These are phyloP conservation scores for Artibeus lituratus DNA, from an alignment of 2,797 vertebrate species.

Conservation along the genomic window DNA sequence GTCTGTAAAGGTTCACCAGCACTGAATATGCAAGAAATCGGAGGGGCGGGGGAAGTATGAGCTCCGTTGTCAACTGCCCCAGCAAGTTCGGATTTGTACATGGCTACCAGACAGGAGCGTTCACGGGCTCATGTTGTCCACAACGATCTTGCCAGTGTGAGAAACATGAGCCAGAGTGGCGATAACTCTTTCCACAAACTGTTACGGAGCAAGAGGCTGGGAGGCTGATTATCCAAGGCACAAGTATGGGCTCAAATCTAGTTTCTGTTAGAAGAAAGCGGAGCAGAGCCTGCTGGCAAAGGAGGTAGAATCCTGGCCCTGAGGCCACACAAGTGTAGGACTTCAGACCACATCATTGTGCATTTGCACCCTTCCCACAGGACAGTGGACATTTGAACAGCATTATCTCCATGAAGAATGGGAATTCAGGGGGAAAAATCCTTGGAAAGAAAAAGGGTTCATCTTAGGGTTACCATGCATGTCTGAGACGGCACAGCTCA, in stretches of 20 bases:
- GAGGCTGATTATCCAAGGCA: background rate
- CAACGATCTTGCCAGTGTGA: background rate
- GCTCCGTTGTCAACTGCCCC: no score
- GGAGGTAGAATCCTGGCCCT: background rate
- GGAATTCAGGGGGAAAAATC: background rate
- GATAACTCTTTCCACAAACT: background rate
- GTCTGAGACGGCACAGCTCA: background rate
- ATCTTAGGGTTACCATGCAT: background rate
- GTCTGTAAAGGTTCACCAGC: background rate
- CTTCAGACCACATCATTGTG: background rate
- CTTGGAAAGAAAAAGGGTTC: background rate
- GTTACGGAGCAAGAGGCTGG: background rate
- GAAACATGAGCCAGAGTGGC: background rate
- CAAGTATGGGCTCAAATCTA: background rate
- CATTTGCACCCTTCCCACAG: background rate
- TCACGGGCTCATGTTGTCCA: background rate
- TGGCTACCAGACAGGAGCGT: accelerated
- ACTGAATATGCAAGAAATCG: background rate
- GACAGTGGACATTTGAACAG: background rate
- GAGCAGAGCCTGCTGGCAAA: no score
- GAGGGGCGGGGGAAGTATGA: accelerated
- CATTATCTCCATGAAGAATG: background rate
- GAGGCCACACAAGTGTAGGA: background rate
- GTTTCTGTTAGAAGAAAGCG: background rate
- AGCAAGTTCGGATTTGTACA: background rate